Evolutionary conservation across 2,888 invertebrate genomes (phyloP).

Genomic region (Ectobius pallidus): DNA sequence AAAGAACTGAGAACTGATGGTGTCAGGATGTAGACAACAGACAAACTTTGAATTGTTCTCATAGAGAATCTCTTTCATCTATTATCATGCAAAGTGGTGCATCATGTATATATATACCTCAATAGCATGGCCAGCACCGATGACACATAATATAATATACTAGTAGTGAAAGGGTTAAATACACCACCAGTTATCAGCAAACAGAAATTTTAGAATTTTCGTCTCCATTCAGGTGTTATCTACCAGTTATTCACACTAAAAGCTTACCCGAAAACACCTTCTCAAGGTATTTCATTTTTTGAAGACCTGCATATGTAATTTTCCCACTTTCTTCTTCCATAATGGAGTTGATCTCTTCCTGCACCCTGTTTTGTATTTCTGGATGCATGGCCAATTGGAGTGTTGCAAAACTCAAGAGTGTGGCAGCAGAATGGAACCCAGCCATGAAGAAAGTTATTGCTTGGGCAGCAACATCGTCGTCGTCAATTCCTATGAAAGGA

Average conservation of each 20-base stretch:
- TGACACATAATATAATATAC: neutral
- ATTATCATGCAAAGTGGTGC: too few species aligned
- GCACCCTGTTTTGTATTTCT: neutral
- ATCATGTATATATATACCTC: neutral
- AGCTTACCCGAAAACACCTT: neutral
- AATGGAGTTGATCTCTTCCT: constrained; percentile 45
- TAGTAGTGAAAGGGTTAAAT: neutral
- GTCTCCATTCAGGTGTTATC: neutral
- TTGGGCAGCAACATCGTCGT: neutral
- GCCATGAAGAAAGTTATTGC: neutral
- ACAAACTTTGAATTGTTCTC: neutral
- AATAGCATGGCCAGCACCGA: neutral
- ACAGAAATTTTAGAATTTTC: neutral
- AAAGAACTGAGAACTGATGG: too few species aligned
- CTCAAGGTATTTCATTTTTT: neutral
- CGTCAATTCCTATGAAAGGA: neutral
- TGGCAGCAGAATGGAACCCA: neutral
- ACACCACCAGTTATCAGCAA: neutral
- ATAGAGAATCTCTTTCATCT: neutral
- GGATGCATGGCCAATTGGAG: neutral
- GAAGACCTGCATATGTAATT: neutral
- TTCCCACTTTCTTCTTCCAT: constrained; percentile 38
- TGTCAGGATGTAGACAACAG: too few species aligned
- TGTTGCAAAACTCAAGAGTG: neutral
- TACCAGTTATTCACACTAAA: neutral